A percentile compares a stretch with the other conserved stretches of the same genome.
Conservation (phyloP, 1,140 invertebrate species). For the Amyelois transitella region DNA sequence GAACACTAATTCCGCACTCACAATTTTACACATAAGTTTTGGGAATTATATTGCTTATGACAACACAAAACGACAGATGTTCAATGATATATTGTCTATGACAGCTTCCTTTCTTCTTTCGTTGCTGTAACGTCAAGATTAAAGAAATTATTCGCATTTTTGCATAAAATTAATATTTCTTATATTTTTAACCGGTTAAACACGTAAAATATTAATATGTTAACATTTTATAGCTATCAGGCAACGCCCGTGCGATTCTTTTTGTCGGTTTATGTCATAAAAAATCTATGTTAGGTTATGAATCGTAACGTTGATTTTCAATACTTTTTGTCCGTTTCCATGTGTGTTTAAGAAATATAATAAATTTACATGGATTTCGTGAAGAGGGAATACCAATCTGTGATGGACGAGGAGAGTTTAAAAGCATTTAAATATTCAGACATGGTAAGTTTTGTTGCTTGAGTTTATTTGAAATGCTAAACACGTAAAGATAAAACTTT, state of each 20-base stretch:
- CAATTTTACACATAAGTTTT: not conserved
- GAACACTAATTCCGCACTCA: too few species aligned
- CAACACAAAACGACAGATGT: conserved; percentile 31
- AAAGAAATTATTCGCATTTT: conserved; percentile 39
- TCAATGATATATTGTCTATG: conserved; percentile 47
- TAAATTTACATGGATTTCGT: conserved; percentile 55
- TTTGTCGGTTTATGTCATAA: conserved; percentile 29
- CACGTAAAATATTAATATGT: conserved; percentile 35
- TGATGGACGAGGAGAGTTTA: conserved; percentile 51
- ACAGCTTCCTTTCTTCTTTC: conserved; percentile 61
- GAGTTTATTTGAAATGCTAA: conserved; percentile 2
- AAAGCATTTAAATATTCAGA: conserved; percentile 44
- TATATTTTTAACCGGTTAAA: conserved; percentile 34
- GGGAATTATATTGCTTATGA: not conserved
- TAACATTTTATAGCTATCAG: conserved; percentile 6
- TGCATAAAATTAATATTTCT: conserved; percentile 38
- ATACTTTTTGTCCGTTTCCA: conserved; percentile 7
- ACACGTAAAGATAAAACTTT: too few species aligned
- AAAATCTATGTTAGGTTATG: conserved; percentile 43
- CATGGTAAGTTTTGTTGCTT: conserved; percentile 38
- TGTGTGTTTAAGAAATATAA: not conserved
- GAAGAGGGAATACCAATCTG: conserved; percentile 57
- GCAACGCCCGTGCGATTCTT: conserved; percentile 16
- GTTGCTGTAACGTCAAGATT: conserved; percentile 44
- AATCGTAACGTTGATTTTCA: conserved; percentile 30